These are phyloP conservation scores for Coilia nasus DNA, from an alignment of 2,797 vertebrate genomes.

Conservation along the genomic window DNA sequence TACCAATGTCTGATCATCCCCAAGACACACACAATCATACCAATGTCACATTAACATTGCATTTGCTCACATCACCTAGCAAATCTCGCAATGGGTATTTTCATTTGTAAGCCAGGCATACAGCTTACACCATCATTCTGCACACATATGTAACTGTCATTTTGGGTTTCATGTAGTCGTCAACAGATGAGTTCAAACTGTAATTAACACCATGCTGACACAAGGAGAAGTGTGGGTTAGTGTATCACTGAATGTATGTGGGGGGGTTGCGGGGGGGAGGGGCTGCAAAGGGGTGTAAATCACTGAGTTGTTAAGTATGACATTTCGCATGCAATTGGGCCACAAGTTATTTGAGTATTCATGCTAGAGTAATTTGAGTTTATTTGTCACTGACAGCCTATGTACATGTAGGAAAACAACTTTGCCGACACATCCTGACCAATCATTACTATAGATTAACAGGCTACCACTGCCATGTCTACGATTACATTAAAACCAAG, in stretches of 20 bases:
- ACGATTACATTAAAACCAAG: too few relatives aligned
- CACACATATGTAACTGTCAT: slow-evolving; percentile 11
- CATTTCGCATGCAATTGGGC: background rate
- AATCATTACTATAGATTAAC: background rate
- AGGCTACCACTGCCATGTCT: background rate
- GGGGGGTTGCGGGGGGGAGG: background rate
- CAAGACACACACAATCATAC: background rate
- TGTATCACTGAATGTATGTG: background rate
- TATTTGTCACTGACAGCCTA: background rate
- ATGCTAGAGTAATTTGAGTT: background rate
- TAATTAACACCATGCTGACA: slow-evolving; percentile 8
- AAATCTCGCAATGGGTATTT: too few relatives aligned
- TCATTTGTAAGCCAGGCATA: background rate
- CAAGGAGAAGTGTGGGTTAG: background rate
- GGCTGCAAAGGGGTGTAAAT: background rate
- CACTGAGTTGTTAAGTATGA: background rate
- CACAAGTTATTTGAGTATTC: background rate
- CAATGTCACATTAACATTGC: background rate
- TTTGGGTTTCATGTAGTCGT: background rate
- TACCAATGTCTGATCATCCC: too few relatives aligned
- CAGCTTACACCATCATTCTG: background rate
- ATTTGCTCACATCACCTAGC: too few relatives aligned
- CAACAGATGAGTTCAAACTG: background rate
- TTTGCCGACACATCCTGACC: background rate
- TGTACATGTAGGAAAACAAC: background rate